phyloP scores from a whole-genome alignment of 1,140 invertebrate genomes.

The Calosoma granatense region DNA sequence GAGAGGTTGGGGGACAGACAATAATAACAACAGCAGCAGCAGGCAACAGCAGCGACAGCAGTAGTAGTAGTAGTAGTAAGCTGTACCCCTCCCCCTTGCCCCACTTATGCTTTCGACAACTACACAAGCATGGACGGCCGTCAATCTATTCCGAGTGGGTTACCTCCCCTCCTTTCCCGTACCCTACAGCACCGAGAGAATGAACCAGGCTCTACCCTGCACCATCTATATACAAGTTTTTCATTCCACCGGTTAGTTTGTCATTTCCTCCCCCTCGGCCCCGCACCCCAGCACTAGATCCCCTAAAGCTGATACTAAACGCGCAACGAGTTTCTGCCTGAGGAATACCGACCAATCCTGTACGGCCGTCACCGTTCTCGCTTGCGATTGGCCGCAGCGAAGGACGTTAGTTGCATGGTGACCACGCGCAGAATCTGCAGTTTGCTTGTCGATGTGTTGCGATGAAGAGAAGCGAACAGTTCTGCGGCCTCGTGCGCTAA shows the following conservation, averaged over 20 bases:
- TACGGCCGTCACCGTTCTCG: no score
- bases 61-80: no score
- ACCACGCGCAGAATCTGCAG: constrained; percentile 4
- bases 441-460: neutral
- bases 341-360: neutral
- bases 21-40: no score
- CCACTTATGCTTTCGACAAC: constrained; percentile 9
- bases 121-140: constrained; percentile 20
- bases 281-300: no score
- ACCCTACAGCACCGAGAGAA: no score
- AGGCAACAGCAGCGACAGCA: no score
- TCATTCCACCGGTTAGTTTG: neutral
- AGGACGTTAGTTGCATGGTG: neutral
- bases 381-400: neutral
- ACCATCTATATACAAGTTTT: no score
- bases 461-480: neutral
- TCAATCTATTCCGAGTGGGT: constrained; percentile 15
- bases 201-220: no score
- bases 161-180: constrained; percentile 1
- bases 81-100: neutral
- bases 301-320: no score
- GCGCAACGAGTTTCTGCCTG: no score
- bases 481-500: neutral
- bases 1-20: no score
- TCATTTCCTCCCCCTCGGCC: neutral